A percentile compares a stretch with the other conserved stretches of the same genome.
phyloP scores from a whole-genome alignment of 2,888 invertebrate species.

The Drosophila nr. medialis region DNA sequence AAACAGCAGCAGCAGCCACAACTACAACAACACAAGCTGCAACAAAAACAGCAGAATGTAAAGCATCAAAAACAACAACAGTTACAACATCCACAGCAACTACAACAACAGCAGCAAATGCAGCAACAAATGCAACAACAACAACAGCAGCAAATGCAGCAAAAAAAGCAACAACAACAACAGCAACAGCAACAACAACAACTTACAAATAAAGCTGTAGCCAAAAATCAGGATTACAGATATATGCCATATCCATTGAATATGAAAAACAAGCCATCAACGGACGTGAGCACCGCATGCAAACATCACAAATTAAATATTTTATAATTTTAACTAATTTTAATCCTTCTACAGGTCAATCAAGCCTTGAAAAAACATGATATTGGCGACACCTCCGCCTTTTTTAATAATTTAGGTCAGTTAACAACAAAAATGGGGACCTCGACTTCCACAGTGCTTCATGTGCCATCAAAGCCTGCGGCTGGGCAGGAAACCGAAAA shows the following conservation, averaged over 20 bases:
- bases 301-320: neutral
- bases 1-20: fast-evolving
- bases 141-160: too few species aligned
- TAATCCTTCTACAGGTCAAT: neutral
- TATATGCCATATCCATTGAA: neutral
- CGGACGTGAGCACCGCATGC: neutral
- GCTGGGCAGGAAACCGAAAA: neutral
- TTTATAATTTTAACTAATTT: neutral
- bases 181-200: neutral
- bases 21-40: neutral
- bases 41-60: neutral
- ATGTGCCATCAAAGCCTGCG: neutral
- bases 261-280: neutral
- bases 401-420: conserved; percentile 12
- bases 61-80: neutral
- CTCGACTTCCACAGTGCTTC: neutral
- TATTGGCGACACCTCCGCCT: conserved; percentile 1
- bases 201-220: neutral
- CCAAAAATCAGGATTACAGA: neutral
- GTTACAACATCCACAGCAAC: neutral
- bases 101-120: neutral
- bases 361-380: neutral
- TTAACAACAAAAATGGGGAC: neutral
- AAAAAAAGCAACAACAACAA: neutral
- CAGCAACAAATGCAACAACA: neutral